These are phyloP conservation scores for Novumbra hubbsi DNA, from an alignment of 2,797 vertebrate genomes.

Conservation along the genomic window DNA sequence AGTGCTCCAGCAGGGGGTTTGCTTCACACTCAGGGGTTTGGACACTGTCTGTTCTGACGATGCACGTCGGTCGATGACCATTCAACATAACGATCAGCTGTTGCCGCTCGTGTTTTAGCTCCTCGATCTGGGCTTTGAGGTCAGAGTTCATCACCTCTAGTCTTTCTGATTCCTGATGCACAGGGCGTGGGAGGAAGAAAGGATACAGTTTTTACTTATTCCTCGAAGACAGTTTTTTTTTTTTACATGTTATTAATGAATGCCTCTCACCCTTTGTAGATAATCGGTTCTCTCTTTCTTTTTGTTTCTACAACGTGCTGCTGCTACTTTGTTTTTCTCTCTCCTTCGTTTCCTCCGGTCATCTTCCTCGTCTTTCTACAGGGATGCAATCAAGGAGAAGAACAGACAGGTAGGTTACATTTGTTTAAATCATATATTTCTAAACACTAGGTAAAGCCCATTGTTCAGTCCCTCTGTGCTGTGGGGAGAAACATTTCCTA, in stretches of 20 bases:
- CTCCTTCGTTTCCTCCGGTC: slow-evolving; percentile 92
- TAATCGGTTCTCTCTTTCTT: slow-evolving; percentile 97
- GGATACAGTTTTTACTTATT: background rate
- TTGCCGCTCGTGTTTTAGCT: slow-evolving; percentile 93
- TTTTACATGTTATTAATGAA: background rate
- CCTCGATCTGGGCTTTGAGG: slow-evolving; percentile 94
- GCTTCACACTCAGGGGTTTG: slow-evolving; percentile 87
- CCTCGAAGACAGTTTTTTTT: background rate
- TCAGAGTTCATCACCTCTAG: slow-evolving; percentile 95
- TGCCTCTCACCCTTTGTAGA: slow-evolving; percentile 84
- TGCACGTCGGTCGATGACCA: slow-evolving; percentile 93
- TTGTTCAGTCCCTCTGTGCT: slow-evolving; percentile 28
- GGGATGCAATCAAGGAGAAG: slow-evolving; percentile 1
- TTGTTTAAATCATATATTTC: slow-evolving; percentile 19
- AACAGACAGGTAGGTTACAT: slow-evolving; percentile 3
- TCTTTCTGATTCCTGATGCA: slow-evolving; percentile 87
- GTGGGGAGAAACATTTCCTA: background rate
- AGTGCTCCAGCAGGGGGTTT: slow-evolving; percentile 87
- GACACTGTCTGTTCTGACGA: slow-evolving; percentile 91
- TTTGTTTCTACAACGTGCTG: slow-evolving; percentile 96
- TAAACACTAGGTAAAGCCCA: slow-evolving; percentile 59
- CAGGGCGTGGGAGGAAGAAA: background rate
- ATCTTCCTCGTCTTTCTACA: slow-evolving; percentile 89
- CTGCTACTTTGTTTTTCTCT: slow-evolving; percentile 98
- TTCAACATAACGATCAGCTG: slow-evolving; percentile 96